phyloP scores from a whole-genome alignment of 2,888 invertebrate species.

The Apotomis capreana region DNA sequence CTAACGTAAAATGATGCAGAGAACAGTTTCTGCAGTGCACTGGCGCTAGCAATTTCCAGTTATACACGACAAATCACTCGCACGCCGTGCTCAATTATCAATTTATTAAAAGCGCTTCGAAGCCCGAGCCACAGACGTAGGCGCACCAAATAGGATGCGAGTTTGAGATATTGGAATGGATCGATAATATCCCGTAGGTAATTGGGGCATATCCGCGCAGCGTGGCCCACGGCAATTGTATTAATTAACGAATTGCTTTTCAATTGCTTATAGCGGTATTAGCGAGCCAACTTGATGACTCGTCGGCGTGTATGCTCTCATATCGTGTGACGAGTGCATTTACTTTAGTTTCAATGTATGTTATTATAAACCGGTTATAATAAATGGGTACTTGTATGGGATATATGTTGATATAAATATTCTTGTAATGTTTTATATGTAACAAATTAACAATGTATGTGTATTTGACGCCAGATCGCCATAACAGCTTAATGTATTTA shows the following conservation, averaged over 20 bases:
- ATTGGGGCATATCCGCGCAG: conserved; percentile 65
- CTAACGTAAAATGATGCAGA: neutral
- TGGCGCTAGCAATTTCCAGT: conserved; percentile 30
- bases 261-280: conserved; percentile 56
- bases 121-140: conserved; percentile 48
- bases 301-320: conserved; percentile 6
- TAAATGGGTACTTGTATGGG: no score
- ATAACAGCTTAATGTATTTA: no score
- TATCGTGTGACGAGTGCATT: conserved; percentile 7
- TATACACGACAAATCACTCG: conserved; percentile 37
- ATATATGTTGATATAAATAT: no score
- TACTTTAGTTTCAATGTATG: neutral
- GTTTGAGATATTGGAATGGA: conserved; percentile 49
- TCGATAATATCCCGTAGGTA: conserved; percentile 64
- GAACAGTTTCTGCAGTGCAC: conserved; percentile 11
- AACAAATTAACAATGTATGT: no score
- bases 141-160: conserved; percentile 49
- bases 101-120: conserved; percentile 39
- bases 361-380: neutral
- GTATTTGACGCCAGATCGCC: no score
- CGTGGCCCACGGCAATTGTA: conserved; percentile 56
- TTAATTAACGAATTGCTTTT: conserved; percentile 65
- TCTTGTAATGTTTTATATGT: no score
- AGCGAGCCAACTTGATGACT: conserved; percentile 19
- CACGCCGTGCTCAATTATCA: conserved; percentile 36